phyloP scores from a whole-genome alignment of 2,797 vertebrate genomes.

The Ataeniobius toweri region DNA sequence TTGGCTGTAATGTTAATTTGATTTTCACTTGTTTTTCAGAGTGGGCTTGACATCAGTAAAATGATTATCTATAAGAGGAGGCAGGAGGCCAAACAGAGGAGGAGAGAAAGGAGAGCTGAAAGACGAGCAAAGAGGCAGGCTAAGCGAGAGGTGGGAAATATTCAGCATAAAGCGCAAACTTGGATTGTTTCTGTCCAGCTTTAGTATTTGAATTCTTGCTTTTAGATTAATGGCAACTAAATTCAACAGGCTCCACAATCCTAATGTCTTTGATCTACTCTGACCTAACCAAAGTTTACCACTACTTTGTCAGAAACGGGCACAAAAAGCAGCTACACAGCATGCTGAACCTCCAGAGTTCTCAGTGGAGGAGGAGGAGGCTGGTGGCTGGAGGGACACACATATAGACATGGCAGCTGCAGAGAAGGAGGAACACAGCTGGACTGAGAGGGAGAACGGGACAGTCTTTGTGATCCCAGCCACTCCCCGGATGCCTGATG shows the following conservation, averaged over 20 bases:
- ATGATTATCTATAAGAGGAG: conserved; percentile 91
- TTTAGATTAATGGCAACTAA: background rate
- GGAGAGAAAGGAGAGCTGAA: conserved; percentile 77
- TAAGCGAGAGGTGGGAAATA: conserved; percentile 73
- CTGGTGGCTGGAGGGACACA: conserved; percentile 47
- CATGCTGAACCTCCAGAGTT: conserved; percentile 48
- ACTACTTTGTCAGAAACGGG: conserved; percentile 51
- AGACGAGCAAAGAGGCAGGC: conserved; percentile 81
- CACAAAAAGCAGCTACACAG: conserved; percentile 49
- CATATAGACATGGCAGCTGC: conserved; percentile 18
- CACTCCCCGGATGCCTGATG: conserved; percentile 48
- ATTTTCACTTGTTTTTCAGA: conserved; percentile 72
- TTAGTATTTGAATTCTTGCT: background rate
- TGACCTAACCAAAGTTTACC: background rate
- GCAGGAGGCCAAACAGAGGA: conserved; percentile 85
- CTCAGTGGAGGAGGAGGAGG: conserved; percentile 73
- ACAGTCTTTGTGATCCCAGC: conserved; percentile 80
- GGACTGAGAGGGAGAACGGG: conserved; percentile 67
- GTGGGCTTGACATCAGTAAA: conserved; percentile 87
- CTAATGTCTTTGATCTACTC: background rate
- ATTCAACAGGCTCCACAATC: background rate
- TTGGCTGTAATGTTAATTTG: background rate
- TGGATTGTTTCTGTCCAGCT: background rate
- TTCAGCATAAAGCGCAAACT: background rate
- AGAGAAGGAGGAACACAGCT: conserved; percentile 50